These are phyloP conservation scores for Proctacanthus coquilletti DNA, from an alignment of 1,140 invertebrate genomes.

Conservation along the genomic window DNA sequence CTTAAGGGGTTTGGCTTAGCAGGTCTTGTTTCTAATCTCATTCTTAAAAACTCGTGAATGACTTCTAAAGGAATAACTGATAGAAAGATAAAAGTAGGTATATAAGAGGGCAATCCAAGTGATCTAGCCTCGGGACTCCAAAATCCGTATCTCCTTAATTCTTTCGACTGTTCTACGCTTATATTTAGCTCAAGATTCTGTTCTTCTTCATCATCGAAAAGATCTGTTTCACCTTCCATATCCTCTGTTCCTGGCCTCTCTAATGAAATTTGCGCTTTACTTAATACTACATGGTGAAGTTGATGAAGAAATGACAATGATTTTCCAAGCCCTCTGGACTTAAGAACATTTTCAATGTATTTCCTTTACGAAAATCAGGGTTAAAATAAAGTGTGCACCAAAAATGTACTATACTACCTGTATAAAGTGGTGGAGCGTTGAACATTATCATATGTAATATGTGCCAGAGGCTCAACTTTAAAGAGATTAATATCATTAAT, in stretches of 20 bases:
- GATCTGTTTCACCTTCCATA: slow-evolving; percentile 16
- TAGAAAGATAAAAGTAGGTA: slow-evolving; percentile 68
- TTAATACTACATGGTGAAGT: slow-evolving; percentile 45
- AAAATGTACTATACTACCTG: too few relatives aligned
- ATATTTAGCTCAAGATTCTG: slow-evolving; percentile 23
- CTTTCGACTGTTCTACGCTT: slow-evolving; percentile 22
- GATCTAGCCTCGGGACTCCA: slow-evolving; percentile 60
- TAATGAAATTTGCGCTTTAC: slow-evolving; percentile 51
- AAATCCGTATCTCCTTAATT: slow-evolving; percentile 42
- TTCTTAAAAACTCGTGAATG: slow-evolving; percentile 70
- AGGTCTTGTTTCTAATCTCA: slow-evolving; percentile 69
- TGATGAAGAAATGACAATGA: slow-evolving; percentile 57
- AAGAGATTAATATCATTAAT: slow-evolving; percentile 19
- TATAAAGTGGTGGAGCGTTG: background rate
- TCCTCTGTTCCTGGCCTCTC: slow-evolving; percentile 34
- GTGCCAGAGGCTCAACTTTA: slow-evolving; percentile 26
- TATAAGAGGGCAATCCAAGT: slow-evolving; percentile 69
- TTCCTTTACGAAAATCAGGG: slow-evolving; percentile 30
- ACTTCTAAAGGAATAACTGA: slow-evolving; percentile 68
- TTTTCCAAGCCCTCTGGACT: slow-evolving; percentile 68
- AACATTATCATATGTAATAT: slow-evolving; percentile 7
- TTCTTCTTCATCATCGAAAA: slow-evolving; percentile 30
- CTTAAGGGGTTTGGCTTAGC: slow-evolving; percentile 71
- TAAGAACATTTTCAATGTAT: slow-evolving; percentile 75
- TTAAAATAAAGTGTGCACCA: background rate